Evolutionary conservation across 2,888 invertebrate species (phyloP).

Genomic region (Smittia sp.): DNA sequence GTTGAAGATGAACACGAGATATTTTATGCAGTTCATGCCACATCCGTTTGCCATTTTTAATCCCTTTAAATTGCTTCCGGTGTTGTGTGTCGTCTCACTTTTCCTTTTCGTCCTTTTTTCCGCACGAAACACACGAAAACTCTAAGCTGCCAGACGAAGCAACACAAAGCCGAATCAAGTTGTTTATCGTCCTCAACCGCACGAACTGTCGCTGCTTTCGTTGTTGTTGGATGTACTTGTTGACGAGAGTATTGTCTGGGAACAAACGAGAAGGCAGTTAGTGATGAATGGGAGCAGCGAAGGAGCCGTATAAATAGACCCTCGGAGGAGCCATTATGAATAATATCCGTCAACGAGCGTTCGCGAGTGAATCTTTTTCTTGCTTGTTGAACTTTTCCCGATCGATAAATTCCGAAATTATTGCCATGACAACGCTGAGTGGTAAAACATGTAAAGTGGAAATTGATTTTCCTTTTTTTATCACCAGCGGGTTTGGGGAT

Average conservation of each 20-base stretch:
- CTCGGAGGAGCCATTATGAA: slow-evolving; percentile 28
- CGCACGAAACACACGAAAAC: neutral
- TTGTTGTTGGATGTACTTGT: neutral
- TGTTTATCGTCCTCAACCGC: neutral
- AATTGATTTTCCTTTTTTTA: slow-evolving; percentile 18
- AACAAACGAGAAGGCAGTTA: neutral
- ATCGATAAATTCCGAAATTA: neutral
- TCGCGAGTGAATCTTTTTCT: neutral
- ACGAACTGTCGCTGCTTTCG: neutral
- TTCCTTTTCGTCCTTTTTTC: slow-evolving; percentile 1
- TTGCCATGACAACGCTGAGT: neutral
- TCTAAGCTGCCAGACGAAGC: neutral
- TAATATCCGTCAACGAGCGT: neutral
- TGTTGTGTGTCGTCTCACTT: neutral
- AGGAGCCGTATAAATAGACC: neutral
- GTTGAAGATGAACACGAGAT: slow-evolving; percentile 83
- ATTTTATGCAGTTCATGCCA: slow-evolving; percentile 85
- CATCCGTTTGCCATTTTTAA: slow-evolving; percentile 67
- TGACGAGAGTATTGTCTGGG: slow-evolving; percentile 1
- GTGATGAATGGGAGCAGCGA: neutral
- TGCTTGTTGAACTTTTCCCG: neutral
- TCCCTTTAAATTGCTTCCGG: neutral
- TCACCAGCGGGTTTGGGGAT: no score
- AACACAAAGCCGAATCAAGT: neutral
- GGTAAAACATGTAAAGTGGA: neutral